Percentiles rank a stretch among this genome's conserved stretches.
phyloP scores from a whole-genome alignment of 1,140 invertebrate genomes.

The Meloidogyne chitwoodi region DNA sequence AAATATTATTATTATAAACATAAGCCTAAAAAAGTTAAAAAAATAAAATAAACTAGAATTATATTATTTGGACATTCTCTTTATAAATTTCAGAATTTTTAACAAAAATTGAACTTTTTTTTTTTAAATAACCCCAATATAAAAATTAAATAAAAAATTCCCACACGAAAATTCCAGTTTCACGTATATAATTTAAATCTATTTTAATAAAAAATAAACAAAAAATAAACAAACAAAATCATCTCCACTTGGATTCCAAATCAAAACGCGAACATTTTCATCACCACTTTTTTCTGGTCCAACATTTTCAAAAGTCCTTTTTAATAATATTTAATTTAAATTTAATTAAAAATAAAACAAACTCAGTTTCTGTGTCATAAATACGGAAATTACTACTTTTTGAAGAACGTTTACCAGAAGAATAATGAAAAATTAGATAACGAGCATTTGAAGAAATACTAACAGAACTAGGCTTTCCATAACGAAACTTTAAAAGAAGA shows the following conservation, averaged over 20 bases:
- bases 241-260: conserved; percentile 37
- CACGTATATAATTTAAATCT: too few relatives aligned
- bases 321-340: conserved; percentile 4
- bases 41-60: conserved; percentile 13
- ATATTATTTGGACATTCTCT: too few relatives aligned
- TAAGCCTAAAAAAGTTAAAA: conserved; percentile 40
- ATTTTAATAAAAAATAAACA: too few relatives aligned
- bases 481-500: conserved; percentile 39
- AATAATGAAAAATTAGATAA: conserved; percentile 34
- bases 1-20: conserved; percentile 48
- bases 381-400: conserved; percentile 41
- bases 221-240: conserved; percentile 39
- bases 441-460: conserved; percentile 24
- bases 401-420: conserved; percentile 25
- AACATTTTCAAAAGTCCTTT: conserved; percentile 44
- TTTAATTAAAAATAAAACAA: conserved; percentile 11
- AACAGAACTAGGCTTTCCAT: conserved; percentile 36
- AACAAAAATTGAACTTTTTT: too few relatives aligned
- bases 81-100: too few relatives aligned
- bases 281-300: conserved; percentile 43
- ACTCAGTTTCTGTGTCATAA: conserved; percentile 34
- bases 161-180: too few relatives aligned
- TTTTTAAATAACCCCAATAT: too few relatives aligned
- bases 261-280: conserved; percentile 41
- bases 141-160: too few relatives aligned